Evolutionary conservation across 2,797 vertebrate species (phyloP).

Genomic region (Phrynocephalus forsythii): DNA sequence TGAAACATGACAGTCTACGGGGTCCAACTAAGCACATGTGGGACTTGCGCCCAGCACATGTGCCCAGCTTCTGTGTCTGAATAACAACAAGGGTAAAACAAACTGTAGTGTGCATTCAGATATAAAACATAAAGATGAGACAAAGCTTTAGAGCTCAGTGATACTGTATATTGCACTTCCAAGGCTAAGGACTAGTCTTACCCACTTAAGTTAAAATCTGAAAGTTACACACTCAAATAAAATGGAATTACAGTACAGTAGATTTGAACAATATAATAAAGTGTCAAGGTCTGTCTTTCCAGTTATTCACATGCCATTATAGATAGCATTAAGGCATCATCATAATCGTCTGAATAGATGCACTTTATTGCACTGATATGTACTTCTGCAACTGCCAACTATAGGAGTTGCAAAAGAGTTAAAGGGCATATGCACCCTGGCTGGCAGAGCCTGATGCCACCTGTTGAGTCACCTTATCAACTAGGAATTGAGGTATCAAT

Average conservation of each 20-base stretch:
- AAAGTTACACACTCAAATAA: constrained; percentile 47
- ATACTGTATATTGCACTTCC: neutral
- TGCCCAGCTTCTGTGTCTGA: constrained; percentile 19
- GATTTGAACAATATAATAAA: constrained; percentile 47
- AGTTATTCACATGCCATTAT: constrained; percentile 38
- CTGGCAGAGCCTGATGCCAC: constrained; percentile 71
- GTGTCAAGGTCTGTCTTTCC: constrained; percentile 35
- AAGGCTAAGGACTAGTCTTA: constrained; percentile 15
- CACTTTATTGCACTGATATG: constrained; percentile 63
- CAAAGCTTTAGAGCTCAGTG: too few relatives aligned
- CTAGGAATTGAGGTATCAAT: constrained; percentile 54
- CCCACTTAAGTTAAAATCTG: neutral
- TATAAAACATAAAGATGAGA: neutral
- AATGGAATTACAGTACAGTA: constrained; percentile 41
- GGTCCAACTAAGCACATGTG: neutral
- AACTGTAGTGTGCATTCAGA: constrained; percentile 18
- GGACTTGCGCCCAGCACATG: neutral
- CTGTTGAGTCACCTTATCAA: constrained; percentile 55
- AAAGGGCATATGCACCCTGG: constrained; percentile 60
- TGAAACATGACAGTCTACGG: neutral
- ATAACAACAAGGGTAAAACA: constrained; percentile 23
- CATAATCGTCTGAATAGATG: constrained; percentile 44
- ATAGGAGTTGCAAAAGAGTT: constrained; percentile 49
- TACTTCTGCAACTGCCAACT: constrained; percentile 52
- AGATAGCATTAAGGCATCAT: constrained; percentile 49